Evolutionary conservation across 64 coral and sea anemone species (phyloP).

Genomic region (Pachyseris speciosa): DNA sequence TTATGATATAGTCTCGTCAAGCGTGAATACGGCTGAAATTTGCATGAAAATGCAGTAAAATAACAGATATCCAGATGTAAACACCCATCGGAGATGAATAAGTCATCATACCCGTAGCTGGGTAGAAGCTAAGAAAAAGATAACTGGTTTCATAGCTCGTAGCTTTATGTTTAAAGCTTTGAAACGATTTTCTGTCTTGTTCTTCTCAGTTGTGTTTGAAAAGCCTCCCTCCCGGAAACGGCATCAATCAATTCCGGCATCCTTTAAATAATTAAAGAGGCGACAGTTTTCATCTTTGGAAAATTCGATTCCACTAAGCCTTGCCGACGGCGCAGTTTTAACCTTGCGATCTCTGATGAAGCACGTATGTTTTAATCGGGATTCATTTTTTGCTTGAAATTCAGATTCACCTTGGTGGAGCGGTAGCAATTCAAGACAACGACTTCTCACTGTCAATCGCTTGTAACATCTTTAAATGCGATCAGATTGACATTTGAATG

Average conservation of each 20-base stretch:
- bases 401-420: neutral
- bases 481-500: neutral
- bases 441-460: neutral
- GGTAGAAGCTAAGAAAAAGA: too few relatives aligned
- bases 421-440: neutral
- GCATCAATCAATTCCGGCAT: conserved; percentile 9
- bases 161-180: neutral
- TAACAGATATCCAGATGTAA: too few relatives aligned
- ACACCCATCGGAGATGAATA: too few relatives aligned
- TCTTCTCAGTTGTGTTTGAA: neutral
- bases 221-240: conserved; percentile 11
- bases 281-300: neutral
- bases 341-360: neutral
- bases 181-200: neutral
- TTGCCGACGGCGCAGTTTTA: neutral
- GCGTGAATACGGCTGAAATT: neutral
- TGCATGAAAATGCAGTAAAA: too few relatives aligned
- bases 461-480: conserved; percentile 3
- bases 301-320: neutral
- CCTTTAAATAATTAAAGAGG: conserved; percentile 42
- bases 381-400: neutral
- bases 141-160: neutral
- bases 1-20: neutral
- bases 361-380: neutral
- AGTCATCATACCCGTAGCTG: too few relatives aligned